A percentile compares a stretch with the other conserved stretches of the same genome.
These are phyloP conservation scores for Drosophila saltans DNA, from an alignment of 1,140 invertebrate species.

Conservation along the genomic window DNA sequence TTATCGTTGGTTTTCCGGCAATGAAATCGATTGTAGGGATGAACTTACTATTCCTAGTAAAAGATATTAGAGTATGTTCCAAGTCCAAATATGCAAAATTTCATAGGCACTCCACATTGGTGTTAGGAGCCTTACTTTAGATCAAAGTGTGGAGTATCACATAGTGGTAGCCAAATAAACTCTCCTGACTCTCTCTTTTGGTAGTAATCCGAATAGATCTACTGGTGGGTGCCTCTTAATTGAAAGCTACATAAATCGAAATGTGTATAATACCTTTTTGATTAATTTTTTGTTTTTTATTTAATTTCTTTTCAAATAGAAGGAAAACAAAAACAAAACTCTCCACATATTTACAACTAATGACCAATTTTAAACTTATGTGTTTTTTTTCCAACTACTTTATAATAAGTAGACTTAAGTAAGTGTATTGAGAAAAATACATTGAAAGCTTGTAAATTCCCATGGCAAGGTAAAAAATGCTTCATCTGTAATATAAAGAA, in stretches of 20 bases:
- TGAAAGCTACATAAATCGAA: conserved; percentile 5
- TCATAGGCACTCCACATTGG: neutral
- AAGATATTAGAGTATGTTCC: too few species aligned
- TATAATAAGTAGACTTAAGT: conserved; percentile 44
- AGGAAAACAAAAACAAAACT: neutral
- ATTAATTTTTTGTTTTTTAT: neutral
- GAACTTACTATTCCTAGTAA: conserved; percentile 14
- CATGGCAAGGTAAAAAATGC: conserved; percentile 62
- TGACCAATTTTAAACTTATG: conserved; percentile 75
- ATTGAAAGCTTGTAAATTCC: conserved; percentile 72
- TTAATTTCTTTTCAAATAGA: neutral
- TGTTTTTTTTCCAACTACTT: conserved; percentile 56
- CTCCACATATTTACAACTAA: conserved; percentile 61
- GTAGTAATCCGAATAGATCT: too few species aligned
- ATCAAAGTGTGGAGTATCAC: neutral
- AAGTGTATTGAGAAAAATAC: conserved; percentile 46
- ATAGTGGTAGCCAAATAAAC: neutral
- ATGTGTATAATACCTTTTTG: neutral
- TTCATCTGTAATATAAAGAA: conserved; percentile 73
- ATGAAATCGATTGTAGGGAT: conserved; percentile 33
- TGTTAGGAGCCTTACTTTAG: neutral
- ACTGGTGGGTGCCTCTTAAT: too few species aligned
- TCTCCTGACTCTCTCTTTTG: too few species aligned
- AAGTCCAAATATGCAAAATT: neutral
- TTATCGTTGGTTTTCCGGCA: neutral